Percentiles rank a stretch among this genome's conserved stretches.
Conservation (phyloP, 2,113 vertebrate genomes). For the Heterocephalus glaber region DNA sequence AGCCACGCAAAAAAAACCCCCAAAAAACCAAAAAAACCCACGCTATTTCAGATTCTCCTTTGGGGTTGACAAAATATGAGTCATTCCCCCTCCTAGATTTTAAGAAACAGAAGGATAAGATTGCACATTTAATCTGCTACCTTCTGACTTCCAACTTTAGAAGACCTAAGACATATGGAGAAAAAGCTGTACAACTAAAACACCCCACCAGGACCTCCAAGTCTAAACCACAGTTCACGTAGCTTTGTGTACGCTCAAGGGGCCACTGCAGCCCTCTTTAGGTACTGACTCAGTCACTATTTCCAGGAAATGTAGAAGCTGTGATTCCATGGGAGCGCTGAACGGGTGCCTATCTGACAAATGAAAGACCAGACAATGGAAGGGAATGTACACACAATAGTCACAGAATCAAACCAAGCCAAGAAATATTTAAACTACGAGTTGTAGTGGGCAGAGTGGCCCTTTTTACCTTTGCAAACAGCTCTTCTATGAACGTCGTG, state of each 20-base stretch:
- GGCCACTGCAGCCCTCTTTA: not conserved
- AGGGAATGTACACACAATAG: not conserved
- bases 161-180: not conserved
- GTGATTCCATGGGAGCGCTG: not conserved
- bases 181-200: not conserved
- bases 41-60: constrained; percentile 6
- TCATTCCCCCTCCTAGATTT: not conserved
- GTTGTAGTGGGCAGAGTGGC: not conserved
- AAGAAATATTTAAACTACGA: not conserved
- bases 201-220: not conserved
- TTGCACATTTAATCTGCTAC: not conserved
- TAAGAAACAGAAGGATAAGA: constrained; percentile 1
- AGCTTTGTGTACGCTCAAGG: too few relatives aligned
- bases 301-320: rapidly evolving
- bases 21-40: not conserved
- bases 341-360: not conserved
- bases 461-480: not conserved
- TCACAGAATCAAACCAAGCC: not conserved
- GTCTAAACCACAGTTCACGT: rapidly evolving
- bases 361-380: not conserved
- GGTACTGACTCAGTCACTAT: not conserved
- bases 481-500: not conserved
- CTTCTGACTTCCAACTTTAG: not conserved
- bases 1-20: not conserved
- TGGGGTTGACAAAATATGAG: not conserved